Conservation (phyloP, 2,888 invertebrate genomes). For the Cyclophora albipunctata region DNA sequence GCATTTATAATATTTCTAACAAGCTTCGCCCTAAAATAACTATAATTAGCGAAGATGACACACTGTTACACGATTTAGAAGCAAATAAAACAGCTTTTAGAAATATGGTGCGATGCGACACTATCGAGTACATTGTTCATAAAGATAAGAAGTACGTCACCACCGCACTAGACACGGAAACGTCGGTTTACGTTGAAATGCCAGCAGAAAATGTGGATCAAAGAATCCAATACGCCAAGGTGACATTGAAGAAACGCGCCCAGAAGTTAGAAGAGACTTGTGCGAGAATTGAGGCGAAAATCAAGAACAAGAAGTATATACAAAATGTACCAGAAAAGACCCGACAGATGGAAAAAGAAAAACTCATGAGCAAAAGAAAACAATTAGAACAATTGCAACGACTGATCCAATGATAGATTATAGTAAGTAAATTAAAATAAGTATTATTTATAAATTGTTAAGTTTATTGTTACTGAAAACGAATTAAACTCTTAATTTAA, state of each 20-base stretch:
- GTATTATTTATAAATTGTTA: constrained; percentile 16
- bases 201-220: constrained; percentile 35
- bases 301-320: constrained; percentile 33
- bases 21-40: constrained; percentile 53
- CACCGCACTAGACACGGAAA: constrained; percentile 39
- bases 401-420: constrained; percentile 25
- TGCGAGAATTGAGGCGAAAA: constrained; percentile 42
- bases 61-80: constrained; percentile 37
- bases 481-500: constrained; percentile 32
- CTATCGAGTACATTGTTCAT: constrained; percentile 28
- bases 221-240: constrained; percentile 36
- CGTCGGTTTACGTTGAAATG: constrained; percentile 47
- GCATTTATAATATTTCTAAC: constrained; percentile 70
- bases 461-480: constrained; percentile 23
- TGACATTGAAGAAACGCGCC: constrained; percentile 43
- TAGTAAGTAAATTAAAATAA: constrained; percentile 7
- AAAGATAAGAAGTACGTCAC: constrained; percentile 33
- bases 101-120: constrained; percentile 40
- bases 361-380: constrained; percentile 35
- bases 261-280: constrained; percentile 42
- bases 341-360: constrained; percentile 41
- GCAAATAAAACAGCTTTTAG: constrained; percentile 39
- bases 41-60: constrained; percentile 36
- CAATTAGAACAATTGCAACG: constrained; percentile 50
- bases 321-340: constrained; percentile 33